Evolutionary conservation across 2,797 vertebrate genomes (phyloP).

Genomic region (Sciurus carolinensis): DNA sequence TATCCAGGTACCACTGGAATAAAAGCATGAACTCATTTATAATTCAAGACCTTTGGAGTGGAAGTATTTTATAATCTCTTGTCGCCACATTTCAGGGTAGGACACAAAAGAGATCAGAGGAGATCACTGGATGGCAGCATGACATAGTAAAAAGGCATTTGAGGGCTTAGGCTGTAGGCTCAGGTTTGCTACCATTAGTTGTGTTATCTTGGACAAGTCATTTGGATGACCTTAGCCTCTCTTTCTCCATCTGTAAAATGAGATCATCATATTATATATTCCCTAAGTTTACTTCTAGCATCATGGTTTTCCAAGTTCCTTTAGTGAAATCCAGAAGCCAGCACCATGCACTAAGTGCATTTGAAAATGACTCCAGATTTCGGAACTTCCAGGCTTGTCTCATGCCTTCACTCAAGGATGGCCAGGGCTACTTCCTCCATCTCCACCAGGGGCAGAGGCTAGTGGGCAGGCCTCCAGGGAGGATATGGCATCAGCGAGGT

Average conservation of each 20-base stretch:
- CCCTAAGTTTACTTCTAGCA: not conserved
- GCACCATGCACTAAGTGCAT: not conserved
- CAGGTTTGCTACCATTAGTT: not conserved
- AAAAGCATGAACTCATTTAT: constrained; percentile 44
- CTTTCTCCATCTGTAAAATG: constrained; percentile 39
- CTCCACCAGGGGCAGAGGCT: not conserved
- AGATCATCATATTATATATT: not conserved
- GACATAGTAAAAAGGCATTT: not conserved
- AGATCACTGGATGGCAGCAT: not conserved
- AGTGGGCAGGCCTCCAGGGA: not conserved
- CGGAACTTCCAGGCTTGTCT: not conserved
- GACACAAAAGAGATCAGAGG: not conserved
- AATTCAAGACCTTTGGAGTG: not conserved
- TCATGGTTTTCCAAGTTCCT: not conserved
- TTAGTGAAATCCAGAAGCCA: not conserved
- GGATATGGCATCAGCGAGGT: not conserved
- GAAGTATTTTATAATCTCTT: not conserved
- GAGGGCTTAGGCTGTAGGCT: not conserved
- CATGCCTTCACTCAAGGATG: not conserved
- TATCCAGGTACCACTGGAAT: not conserved
- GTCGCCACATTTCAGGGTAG: not conserved
- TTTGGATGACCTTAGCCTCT: not conserved
- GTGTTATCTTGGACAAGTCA: not conserved
- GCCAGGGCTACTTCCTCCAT: not conserved
- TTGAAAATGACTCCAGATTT: not conserved